A percentile compares a stretch with the other conserved stretches of the same genome.
Evolutionary conservation across 2,888 invertebrate species (phyloP).

Genomic region (Noctua janthina): DNA sequence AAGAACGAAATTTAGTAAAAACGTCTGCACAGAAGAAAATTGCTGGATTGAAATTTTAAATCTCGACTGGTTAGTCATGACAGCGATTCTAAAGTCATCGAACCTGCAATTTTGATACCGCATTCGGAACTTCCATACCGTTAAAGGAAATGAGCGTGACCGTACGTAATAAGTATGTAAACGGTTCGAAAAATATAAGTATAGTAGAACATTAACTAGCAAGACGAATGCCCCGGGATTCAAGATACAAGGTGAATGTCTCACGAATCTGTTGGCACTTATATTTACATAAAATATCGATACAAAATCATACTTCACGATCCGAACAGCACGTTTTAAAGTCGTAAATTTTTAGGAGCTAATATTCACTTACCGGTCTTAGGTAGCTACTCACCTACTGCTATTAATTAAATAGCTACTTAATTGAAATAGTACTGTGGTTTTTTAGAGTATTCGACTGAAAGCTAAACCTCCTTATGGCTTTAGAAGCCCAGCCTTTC

Average conservation of each 20-base stretch:
- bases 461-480: slow-evolving; percentile 24
- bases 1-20: neutral
- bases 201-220: slow-evolving; percentile 9
- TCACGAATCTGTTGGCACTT: slow-evolving; percentile 16
- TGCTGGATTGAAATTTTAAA: neutral
- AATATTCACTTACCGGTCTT: neutral
- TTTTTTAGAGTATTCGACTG: neutral
- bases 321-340: slow-evolving; percentile 20
- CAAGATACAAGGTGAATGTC: slow-evolving; percentile 49
- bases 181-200: slow-evolving; percentile 31
- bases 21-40: neutral
- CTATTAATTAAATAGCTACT: neutral
- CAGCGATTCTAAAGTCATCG: slow-evolving; percentile 29
- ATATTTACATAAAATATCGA: slow-evolving; percentile 33
- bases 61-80: neutral
- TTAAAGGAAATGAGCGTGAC: slow-evolving; percentile 49
- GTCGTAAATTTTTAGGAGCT: slow-evolving; percentile 2
- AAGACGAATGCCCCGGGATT: slow-evolving; percentile 13
- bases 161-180: slow-evolving; percentile 21
- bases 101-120: slow-evolving; percentile 18
- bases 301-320: slow-evolving; percentile 26
- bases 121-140: slow-evolving; percentile 24
- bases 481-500: neutral
- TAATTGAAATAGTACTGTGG: slow-evolving; percentile 18
- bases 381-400: neutral